phyloP scores from a whole-genome alignment of 2,113 vertebrate genomes.

The Phrynosoma platyrhinos region DNA sequence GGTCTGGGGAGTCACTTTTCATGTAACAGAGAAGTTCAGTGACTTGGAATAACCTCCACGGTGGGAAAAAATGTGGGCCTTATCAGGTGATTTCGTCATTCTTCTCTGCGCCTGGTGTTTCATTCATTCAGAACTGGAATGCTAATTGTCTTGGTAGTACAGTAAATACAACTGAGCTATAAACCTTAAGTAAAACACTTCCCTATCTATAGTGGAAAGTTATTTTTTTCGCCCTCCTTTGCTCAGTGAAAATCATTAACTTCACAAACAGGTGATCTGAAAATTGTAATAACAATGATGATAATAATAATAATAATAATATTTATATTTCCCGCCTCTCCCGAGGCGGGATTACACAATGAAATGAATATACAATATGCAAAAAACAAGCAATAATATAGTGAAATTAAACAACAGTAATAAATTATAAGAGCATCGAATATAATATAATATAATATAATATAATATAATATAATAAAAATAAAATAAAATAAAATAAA shows the following conservation, averaged over 20 bases:
- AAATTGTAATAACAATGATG: not conserved
- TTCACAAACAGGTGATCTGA: not conserved
- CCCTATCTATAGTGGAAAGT: not conserved
- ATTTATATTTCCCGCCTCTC: too few relatives aligned
- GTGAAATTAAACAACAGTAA: too few relatives aligned
- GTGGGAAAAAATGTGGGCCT: not conserved
- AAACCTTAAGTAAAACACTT: not conserved
- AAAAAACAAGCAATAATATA: too few relatives aligned
- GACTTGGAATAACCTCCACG: conserved; percentile 26
- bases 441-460: too few relatives aligned
- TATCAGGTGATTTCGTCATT: not conserved
- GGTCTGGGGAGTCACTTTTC: conserved; percentile 33
- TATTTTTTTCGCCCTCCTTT: not conserved
- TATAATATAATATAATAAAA: too few relatives aligned
- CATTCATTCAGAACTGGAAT: conserved; percentile 21
- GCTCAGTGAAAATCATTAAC: not conserved
- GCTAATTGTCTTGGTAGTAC: not conserved
- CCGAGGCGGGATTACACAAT: too few relatives aligned
- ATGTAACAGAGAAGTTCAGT: conserved; percentile 21
- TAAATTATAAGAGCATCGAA: too few relatives aligned
- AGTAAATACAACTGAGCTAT: not conserved
- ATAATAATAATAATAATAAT: too few relatives aligned
- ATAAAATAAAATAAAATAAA: too few relatives aligned
- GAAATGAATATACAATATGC: too few relatives aligned
- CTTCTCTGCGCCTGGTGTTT: not conserved